Evolutionary conservation across 1,140 invertebrate species (phyloP).

Genomic region (Microplitis mediator): DNA sequence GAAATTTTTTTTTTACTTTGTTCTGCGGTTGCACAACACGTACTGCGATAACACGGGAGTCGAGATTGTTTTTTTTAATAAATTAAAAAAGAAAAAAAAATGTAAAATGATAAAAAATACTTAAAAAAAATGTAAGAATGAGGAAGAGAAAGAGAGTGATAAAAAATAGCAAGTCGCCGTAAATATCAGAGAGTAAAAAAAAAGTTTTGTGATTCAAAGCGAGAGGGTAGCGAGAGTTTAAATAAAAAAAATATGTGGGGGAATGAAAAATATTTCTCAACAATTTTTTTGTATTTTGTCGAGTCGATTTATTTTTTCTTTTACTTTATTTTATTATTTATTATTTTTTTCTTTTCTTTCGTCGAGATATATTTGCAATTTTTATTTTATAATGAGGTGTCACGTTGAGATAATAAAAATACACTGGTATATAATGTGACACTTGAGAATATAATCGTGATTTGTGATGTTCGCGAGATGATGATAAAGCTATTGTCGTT

Average conservation of each 20-base stretch:
- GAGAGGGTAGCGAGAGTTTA: too few relatives aligned
- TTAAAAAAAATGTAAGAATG: constrained; percentile 16
- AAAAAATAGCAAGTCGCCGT: background rate
- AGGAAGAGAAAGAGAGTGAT: background rate
- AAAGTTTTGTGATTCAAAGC: background rate
- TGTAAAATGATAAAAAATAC: constrained; percentile 8
- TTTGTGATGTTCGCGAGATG: background rate
- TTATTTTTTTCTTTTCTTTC: background rate
- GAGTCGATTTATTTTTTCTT: background rate
- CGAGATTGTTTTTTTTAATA: constrained; percentile 6
- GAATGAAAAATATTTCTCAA: background rate
- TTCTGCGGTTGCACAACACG: background rate
- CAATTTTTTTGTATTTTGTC: background rate
- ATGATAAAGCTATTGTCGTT: background rate
- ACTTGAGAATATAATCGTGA: constrained; percentile 4
- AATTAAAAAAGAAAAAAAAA: constrained; percentile 24
- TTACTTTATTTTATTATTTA: too few relatives aligned
- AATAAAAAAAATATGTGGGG: too few relatives aligned
- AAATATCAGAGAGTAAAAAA: background rate
- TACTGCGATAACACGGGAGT: background rate
- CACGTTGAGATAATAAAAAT: background rate
- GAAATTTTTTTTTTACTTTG: background rate
- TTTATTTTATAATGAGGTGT: constrained; percentile 14
- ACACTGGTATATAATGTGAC: background rate
- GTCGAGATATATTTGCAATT: constrained; percentile 9